Evolutionary conservation across 2,888 invertebrate species (phyloP).

Genomic region (Griposia aprilina): DNA sequence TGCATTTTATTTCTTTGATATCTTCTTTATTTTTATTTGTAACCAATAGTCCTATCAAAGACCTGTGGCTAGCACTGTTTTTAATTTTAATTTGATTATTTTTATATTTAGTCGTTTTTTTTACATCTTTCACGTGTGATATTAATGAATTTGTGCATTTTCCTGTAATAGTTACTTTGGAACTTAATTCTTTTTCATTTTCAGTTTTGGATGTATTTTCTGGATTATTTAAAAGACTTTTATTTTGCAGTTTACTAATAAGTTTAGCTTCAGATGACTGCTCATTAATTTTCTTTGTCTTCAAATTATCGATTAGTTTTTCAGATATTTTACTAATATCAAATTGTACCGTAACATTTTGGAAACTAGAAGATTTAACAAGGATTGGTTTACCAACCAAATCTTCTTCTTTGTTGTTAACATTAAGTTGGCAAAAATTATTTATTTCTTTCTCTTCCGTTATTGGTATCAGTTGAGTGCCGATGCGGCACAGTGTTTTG

Average conservation of each 20-base stretch:
- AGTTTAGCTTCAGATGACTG: constrained; percentile 8
- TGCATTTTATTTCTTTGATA: constrained; percentile 8
- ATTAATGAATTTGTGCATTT: background rate
- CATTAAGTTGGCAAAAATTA: background rate
- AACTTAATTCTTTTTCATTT: constrained; percentile 2
- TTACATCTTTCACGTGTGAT: constrained; percentile 44
- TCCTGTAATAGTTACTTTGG: background rate
- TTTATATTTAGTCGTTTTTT: constrained; percentile 46
- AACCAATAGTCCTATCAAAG: constrained; percentile 24
- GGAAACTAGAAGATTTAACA: background rate
- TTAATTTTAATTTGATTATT: constrained; percentile 22
- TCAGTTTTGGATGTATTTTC: background rate
- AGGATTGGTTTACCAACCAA: background rate
- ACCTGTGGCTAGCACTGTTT: background rate
- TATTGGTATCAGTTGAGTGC: constrained; percentile 43
- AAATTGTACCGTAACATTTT: constrained; percentile 30
- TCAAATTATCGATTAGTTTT: constrained; percentile 25
- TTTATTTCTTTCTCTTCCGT: constrained; percentile 7
- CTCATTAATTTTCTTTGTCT: constrained; percentile 9
- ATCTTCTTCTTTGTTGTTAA: background rate
- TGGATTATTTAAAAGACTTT: background rate
- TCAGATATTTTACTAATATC: constrained; percentile 33
- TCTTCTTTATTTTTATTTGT: constrained; percentile 5
- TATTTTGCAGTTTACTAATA: background rate
- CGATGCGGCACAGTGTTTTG: constrained; percentile 18